Conservation (phyloP, 2,888 invertebrate species). For the Osedax frankpressi region DNA sequence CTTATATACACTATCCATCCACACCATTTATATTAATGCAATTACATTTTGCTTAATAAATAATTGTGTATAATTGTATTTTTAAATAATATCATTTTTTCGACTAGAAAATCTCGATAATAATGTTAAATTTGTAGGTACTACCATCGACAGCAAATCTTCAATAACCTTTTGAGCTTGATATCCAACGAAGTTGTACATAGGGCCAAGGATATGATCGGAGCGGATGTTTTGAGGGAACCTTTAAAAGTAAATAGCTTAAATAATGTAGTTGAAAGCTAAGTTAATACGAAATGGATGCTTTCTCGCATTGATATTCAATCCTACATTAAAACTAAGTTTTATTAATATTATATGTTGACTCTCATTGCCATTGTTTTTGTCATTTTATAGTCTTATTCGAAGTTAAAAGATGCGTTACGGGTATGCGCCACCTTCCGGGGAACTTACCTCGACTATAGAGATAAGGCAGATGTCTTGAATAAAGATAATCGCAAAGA, state of each 20-base stretch:
- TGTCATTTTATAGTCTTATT: constrained; percentile 43
- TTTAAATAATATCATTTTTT: too few relatives aligned
- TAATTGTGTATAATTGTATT: too few relatives aligned
- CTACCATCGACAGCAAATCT: constrained; percentile 42
- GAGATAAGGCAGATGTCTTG: constrained; percentile 43
- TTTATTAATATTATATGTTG: too few relatives aligned
- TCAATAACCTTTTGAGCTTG: constrained; percentile 39
- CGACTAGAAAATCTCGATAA: too few relatives aligned
- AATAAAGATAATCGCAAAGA: constrained; percentile 41
- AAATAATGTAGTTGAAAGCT: too few relatives aligned
- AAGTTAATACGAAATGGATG: too few relatives aligned
- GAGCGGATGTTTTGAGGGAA: constrained; percentile 41
- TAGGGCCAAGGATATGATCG: constrained; percentile 42
- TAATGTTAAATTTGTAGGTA: too few relatives aligned
- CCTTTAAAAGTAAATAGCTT: constrained; percentile 36
- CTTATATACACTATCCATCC: too few relatives aligned
- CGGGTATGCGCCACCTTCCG: constrained; percentile 46
- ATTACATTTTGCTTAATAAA: too few relatives aligned
- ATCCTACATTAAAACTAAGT: neutral
- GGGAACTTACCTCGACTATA: constrained; percentile 45
- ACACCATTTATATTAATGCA: too few relatives aligned
- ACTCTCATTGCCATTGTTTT: too few relatives aligned
- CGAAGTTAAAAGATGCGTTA: constrained; percentile 43
- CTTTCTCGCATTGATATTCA: too few relatives aligned
- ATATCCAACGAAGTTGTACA: constrained; percentile 45